A percentile compares a stretch with the other conserved stretches of the same genome.
Conservation (phyloP, 2,888 invertebrate genomes). For the Brenthis daphne region DNA sequence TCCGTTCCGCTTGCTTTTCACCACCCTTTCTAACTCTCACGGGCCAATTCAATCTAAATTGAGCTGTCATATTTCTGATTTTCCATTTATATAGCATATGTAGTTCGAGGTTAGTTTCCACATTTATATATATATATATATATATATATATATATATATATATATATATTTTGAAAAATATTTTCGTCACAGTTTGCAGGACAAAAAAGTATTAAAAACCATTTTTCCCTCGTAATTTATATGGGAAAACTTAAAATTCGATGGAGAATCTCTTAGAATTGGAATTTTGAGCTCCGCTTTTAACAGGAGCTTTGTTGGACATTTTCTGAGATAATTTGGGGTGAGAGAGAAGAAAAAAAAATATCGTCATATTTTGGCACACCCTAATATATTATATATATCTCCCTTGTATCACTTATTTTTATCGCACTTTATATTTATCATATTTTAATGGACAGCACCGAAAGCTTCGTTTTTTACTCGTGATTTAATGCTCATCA, state of each 20-base stretch:
- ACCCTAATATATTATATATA: neutral
- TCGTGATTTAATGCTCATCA: constrained; percentile 57
- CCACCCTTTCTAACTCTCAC: constrained; percentile 64
- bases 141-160: no score
- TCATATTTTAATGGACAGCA: constrained; percentile 60
- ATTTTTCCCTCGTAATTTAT: no score
- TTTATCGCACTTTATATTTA: constrained; percentile 49
- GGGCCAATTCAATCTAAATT: constrained; percentile 68
- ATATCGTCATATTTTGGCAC: no score
- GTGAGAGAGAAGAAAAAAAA: no score
- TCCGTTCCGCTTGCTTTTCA: constrained; percentile 70
- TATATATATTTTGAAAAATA: no score
- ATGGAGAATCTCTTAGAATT: no score
- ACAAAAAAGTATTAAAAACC: no score
- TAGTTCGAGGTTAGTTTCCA: constrained; percentile 16
- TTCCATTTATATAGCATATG: constrained; percentile 48
- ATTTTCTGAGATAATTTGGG: no score
- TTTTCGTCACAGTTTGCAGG: no score
- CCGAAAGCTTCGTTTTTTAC: constrained; percentile 57
- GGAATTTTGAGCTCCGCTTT: no score
- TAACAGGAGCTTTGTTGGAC: no score
- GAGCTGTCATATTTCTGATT: constrained; percentile 72
- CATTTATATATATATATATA: neutral
- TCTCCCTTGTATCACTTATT: neutral
- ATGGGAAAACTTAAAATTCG: no score